Percentiles rank a stretch among this genome's conserved stretches.
Evolutionary conservation across 2,797 vertebrate genomes (phyloP).

Genomic region (Alca torda): DNA sequence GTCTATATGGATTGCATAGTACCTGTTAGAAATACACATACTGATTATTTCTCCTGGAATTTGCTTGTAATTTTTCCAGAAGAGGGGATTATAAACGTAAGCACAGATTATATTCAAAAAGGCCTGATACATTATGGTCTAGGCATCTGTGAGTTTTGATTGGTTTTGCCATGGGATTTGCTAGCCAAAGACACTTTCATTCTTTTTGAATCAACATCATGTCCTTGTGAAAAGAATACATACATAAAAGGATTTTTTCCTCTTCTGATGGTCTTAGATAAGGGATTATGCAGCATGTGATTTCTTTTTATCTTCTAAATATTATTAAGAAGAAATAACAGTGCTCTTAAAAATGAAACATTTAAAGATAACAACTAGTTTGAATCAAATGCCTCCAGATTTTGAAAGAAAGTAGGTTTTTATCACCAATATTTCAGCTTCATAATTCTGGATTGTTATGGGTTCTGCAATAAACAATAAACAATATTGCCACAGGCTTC

Average conservation of each 20-base stretch:
- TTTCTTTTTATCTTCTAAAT: not conserved
- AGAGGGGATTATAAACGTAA: not conserved
- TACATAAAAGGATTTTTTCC: not conserved
- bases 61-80: not conserved
- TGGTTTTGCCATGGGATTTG: not conserved
- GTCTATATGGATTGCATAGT: not conserved
- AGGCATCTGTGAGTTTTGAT: not conserved
- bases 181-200: not conserved
- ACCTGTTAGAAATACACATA: not conserved
- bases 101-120: not conserved
- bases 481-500: not conserved
- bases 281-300: not conserved
- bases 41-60: not conserved
- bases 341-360: not conserved
- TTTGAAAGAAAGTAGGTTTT: not conserved
- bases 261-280: not conserved
- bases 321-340: not conserved
- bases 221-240: not conserved
- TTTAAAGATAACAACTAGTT: not conserved
- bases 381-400: not conserved
- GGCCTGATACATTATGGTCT: not conserved
- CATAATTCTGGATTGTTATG: not conserved
- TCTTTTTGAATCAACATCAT: not conserved
- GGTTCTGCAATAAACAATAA: not conserved
- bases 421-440: not conserved